Evolutionary conservation across 2,113 vertebrate species (phyloP).

Genomic region (Sturnira hondurensis): DNA sequence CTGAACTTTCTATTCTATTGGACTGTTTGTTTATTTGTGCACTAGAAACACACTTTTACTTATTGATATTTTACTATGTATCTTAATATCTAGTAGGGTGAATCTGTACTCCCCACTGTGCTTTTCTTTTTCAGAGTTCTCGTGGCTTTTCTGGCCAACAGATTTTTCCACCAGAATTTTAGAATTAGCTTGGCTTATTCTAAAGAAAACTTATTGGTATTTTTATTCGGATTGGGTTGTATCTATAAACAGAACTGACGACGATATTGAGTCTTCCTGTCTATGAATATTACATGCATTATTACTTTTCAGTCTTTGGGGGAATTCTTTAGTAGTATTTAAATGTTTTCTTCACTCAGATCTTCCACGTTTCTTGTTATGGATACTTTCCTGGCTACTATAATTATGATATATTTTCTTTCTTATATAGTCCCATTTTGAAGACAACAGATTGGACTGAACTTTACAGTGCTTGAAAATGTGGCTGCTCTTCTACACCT

Average conservation of each 20-base stretch:
- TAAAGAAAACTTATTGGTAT: not conserved
- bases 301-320: not conserved
- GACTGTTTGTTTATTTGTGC: not conserved
- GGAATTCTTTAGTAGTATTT: not conserved
- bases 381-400: not conserved
- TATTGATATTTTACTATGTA: not conserved
- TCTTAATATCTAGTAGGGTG: not conserved
- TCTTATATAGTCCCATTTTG: not conserved
- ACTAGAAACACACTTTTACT: not conserved
- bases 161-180: not conserved
- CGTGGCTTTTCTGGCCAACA: not conserved
- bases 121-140: not conserved
- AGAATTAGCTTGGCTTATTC: not conserved
- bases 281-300: not conserved
- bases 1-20: not conserved
- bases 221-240: not conserved
- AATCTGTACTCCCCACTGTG: not conserved
- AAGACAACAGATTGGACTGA: not conserved
- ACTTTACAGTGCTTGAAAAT: slow-evolving; percentile 29
- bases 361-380: not conserved
- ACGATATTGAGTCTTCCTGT: not conserved
- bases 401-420: not conserved
- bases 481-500: not conserved
- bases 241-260: not conserved
- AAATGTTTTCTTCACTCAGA: not conserved